phyloP scores from a whole-genome alignment of 2,888 invertebrate genomes.

The Amphipoea lucens region DNA sequence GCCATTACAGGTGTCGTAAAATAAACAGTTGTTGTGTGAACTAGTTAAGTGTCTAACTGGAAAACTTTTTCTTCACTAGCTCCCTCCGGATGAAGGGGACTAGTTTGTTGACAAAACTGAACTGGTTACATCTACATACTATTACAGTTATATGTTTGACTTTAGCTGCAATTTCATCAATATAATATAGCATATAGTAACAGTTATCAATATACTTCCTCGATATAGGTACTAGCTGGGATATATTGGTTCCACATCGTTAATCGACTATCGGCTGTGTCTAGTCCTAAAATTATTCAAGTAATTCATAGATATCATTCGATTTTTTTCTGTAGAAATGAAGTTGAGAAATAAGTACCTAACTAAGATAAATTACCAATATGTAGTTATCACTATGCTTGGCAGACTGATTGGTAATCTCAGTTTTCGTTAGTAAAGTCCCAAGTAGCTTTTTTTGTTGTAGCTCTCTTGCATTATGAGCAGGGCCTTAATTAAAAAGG shows the following conservation, averaged over 20 bases:
- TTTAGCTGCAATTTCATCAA: neutral
- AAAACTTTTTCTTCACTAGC: slow-evolving; percentile 44
- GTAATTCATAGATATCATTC: neutral
- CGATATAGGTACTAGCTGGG: neutral
- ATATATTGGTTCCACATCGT: neutral
- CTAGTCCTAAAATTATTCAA: neutral
- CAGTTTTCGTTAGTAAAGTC: neutral
- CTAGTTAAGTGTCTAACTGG: slow-evolving; percentile 33
- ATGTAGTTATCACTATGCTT: too few relatives aligned
- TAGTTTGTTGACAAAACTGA: slow-evolving; percentile 25
- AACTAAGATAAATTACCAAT: too few relatives aligned
- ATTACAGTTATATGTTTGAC: neutral
- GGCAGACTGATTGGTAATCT: neutral
- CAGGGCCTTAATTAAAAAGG: neutral
- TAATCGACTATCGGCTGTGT: neutral
- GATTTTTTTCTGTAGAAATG: neutral
- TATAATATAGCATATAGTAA: neutral
- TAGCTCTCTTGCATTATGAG: neutral
- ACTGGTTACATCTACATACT: neutral
- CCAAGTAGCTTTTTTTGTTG: neutral
- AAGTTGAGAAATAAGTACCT: neutral
- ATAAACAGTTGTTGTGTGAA: slow-evolving; percentile 47
- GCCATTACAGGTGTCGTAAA: slow-evolving; percentile 60
- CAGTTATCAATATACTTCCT: neutral
- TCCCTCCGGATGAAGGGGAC: slow-evolving; percentile 2